Evolutionary conservation across 1,140 invertebrate species (phyloP).

Genomic region (Nasonia vitripennis): DNA sequence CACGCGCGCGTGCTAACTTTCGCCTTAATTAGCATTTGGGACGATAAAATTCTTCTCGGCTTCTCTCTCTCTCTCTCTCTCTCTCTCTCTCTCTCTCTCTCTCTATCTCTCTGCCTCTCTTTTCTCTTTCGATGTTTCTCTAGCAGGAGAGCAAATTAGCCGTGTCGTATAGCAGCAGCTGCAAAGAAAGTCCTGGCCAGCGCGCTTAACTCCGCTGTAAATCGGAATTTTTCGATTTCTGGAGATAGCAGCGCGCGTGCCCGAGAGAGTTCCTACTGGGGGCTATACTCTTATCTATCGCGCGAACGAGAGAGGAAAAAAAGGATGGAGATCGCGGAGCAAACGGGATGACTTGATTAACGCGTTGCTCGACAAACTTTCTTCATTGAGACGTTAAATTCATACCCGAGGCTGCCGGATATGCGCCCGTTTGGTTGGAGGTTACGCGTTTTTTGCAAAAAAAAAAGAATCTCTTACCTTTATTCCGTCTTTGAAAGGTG

Average conservation of each 20-base stretch:
- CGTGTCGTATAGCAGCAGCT: background rate
- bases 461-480: background rate
- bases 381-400: constrained; percentile 1
- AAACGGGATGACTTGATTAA: constrained; percentile 23
- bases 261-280: background rate
- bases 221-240: background rate
- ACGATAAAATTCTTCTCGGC: constrained; percentile 18
- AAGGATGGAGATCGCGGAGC: background rate
- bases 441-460: background rate
- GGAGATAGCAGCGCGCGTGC: background rate
- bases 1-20: background rate
- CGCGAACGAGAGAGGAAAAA: background rate
- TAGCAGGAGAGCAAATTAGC: background rate
- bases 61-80: background rate
- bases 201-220: background rate
- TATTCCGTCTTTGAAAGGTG: background rate
- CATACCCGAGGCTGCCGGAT: background rate
- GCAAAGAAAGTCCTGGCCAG: background rate
- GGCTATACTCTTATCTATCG: no score
- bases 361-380: background rate
- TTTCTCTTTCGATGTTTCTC: background rate
- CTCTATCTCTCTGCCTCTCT: background rate
- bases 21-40: constrained; percentile 29
- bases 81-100: background rate
- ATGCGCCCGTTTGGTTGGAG: background rate